phyloP scores from a whole-genome alignment of 1,140 invertebrate species.

The Nasonia giraulti region DNA sequence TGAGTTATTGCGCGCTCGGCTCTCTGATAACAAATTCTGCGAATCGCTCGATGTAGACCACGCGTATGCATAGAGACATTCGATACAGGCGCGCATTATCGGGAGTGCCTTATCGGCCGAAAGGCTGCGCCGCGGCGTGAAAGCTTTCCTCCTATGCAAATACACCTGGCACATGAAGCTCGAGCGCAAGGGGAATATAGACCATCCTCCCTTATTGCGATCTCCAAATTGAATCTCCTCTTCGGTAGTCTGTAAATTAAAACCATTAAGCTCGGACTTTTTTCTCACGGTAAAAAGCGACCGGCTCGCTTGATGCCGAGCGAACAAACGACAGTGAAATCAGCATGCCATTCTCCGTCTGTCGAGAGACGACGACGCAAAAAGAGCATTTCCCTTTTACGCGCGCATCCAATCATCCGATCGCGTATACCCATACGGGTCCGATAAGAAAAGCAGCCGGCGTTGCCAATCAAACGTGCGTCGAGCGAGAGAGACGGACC shows the following conservation, averaged over 20 bases:
- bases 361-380: background rate
- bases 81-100: background rate
- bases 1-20: background rate
- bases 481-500: background rate
- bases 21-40: background rate
- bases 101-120: background rate
- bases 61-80: background rate
- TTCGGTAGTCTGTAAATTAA: background rate
- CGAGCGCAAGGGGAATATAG: no score
- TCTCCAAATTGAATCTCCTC: background rate
- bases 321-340: background rate
- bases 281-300: background rate
- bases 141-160: no score
- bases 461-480: background rate
- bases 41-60: background rate
- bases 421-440: background rate
- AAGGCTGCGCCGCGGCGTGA: no score
- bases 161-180: no score
- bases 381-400: background rate
- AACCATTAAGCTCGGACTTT: background rate
- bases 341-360: background rate
- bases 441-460: slow-evolving; percentile 6
- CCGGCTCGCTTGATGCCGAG: background rate
- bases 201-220: background rate
- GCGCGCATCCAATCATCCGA: slow-evolving; percentile 5